Evolutionary conservation across 1,140 invertebrate genomes (phyloP), one percentile per base, ranked within the genome.

Genomic region (Drosophila ercepeae): DNA sequence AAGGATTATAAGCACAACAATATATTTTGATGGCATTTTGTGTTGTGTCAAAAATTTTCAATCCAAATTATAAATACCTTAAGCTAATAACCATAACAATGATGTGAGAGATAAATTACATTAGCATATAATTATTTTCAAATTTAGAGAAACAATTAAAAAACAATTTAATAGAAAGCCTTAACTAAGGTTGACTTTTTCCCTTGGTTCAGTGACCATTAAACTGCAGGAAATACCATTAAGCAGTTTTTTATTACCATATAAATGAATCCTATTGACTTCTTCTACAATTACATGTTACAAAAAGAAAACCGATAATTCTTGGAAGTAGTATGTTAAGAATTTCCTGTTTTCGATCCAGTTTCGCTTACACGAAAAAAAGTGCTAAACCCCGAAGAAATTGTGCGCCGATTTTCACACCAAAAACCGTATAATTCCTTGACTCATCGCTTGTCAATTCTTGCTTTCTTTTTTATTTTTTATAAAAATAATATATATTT

Each of bases 281-380:
- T 83, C 44, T 44, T 27, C 27, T 63, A 49, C 25, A 25, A 36
- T 61, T 72, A 60, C 42, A 48, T 6, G 14, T 32, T 32, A 32
- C 29, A 32, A 32, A 8, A 32, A 32, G 9, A 32, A 32, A 55
- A 53, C 48, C 46, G 18, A 39, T 53, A 76, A 55, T 84, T 84
- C 79, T 51, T 81, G 79, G 81, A 72, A 67, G 65, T 59, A 67
- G 65, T 59, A 72, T 79, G 63, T 86, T 69, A 73, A 84, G 67
- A 86, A 84, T 84, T 84, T 84, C 79, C 79, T 86, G 79, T 84
- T 86, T 63, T 73, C 18, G 42, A 61, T 72, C 36, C 81, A 63
- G 68, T 79, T 84, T 69, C 75, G 61, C 55, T 84, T 86, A 68
- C 79, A 63, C n/a, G n/a, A n/a, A 57, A 52, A 65, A 70, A 67